Conservation (phyloP, 2,888 invertebrate genomes). For the Temnothorax ravouxi region DNA sequence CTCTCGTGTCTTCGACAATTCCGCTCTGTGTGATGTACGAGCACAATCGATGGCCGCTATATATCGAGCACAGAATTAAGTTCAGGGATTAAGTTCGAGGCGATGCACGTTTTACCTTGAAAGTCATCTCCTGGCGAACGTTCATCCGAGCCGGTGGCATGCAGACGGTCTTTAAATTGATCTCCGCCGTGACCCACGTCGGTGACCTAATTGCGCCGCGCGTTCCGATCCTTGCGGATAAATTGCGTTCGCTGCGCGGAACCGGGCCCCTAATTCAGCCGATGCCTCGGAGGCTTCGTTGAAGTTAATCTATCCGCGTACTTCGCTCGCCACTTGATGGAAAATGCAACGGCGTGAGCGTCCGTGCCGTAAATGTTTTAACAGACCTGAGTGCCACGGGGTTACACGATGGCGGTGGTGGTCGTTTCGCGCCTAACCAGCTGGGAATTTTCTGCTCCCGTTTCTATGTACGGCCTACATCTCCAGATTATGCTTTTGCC, state of each 20-base stretch:
- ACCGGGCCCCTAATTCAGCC: constrained; percentile 45
- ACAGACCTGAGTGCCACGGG: constrained; percentile 48
- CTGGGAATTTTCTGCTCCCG: constrained; percentile 38
- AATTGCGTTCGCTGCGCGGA: constrained; percentile 54
- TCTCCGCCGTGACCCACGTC: constrained; percentile 50
- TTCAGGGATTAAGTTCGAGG: constrained; percentile 17
- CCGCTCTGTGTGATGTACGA: neutral
- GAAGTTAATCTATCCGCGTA: constrained; percentile 53
- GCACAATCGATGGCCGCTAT: neutral
- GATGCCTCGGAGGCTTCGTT: constrained; percentile 51
- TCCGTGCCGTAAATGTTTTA: constrained; percentile 49
- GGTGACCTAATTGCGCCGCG: constrained; percentile 53
- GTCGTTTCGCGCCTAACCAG: constrained; percentile 42
- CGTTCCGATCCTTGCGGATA: constrained; percentile 59
- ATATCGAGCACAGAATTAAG: constrained; percentile 6
- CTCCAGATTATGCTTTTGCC: constrained; percentile 8
- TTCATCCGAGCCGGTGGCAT: constrained; percentile 18
- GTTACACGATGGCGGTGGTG: constrained; percentile 9
- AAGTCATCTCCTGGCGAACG: constrained; percentile 25
- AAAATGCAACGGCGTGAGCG: constrained; percentile 43
- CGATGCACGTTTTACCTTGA: constrained; percentile 37
- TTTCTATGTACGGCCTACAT: neutral
- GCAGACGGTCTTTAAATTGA: constrained; percentile 50
- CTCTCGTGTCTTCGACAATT: neutral
- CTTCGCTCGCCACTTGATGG: constrained; percentile 49